A percentile compares a stretch with the other conserved stretches of the same genome.
These are phyloP conservation scores for Chrysemys picta DNA, from an alignment of 2,113 vertebrate species.

Conservation along the genomic window DNA sequence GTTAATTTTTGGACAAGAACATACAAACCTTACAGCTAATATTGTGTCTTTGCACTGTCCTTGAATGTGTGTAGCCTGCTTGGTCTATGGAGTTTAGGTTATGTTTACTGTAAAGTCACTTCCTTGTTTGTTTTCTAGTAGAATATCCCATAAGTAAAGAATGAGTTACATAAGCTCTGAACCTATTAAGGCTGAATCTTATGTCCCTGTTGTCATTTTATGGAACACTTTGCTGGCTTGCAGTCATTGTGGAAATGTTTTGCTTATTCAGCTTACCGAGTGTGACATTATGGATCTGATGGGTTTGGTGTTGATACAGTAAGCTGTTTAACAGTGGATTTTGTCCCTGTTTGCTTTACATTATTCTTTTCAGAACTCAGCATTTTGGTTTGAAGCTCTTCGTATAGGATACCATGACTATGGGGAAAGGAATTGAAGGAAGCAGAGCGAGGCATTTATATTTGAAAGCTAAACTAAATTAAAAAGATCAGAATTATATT, in stretches of 20 bases:
- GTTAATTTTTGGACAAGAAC: background rate
- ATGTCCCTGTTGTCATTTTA: slow-evolving; percentile 70
- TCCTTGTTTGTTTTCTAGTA: slow-evolving; percentile 23
- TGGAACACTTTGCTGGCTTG: slow-evolving; percentile 47
- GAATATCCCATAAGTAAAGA: slow-evolving; percentile 20
- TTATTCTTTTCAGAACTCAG: background rate
- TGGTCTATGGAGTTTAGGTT: slow-evolving; percentile 33
- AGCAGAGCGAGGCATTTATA: background rate
- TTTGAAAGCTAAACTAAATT: background rate
- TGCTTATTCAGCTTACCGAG: slow-evolving; percentile 47
- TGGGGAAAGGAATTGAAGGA: background rate
- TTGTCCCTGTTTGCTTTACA: background rate
- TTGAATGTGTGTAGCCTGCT: rapidly evolving
- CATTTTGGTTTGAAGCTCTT: background rate
- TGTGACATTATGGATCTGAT: slow-evolving; percentile 54
- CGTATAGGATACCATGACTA: background rate
- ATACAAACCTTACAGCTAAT: rapidly evolving
- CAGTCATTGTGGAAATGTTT: slow-evolving; percentile 44
- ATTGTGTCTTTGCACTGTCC: background rate
- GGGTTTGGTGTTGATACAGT: slow-evolving; percentile 44
- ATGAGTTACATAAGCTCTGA: slow-evolving; percentile 51
- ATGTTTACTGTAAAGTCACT: slow-evolving; percentile 51
- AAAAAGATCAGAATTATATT: background rate
- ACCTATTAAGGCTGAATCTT: slow-evolving; percentile 66
- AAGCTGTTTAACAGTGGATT: slow-evolving; percentile 53